Evolutionary conservation across 2,797 vertebrate genomes (phyloP).

Genomic region (Sebastes hopkinsi): DNA sequence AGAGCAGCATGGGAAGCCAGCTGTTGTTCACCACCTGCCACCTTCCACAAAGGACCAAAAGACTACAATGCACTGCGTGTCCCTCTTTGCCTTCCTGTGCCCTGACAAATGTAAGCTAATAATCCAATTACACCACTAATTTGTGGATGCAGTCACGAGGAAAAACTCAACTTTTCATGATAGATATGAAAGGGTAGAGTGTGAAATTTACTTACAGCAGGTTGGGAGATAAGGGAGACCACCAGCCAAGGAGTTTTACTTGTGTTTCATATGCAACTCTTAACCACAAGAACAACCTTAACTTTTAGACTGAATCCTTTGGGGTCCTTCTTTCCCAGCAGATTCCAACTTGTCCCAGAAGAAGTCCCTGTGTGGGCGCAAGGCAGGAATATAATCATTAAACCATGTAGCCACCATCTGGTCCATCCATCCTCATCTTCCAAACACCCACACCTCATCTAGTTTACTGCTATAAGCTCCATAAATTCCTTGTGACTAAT

Average conservation of each 20-base stretch:
- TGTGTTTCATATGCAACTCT: neutral
- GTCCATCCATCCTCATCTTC: neutral
- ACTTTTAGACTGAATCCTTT: neutral
- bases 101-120: conserved; percentile 67
- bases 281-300: neutral
- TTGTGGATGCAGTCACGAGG: neutral
- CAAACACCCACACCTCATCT: conserved; percentile 4
- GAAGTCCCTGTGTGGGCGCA: neutral
- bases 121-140: conserved; percentile 54
- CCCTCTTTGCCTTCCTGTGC: conserved; percentile 32
- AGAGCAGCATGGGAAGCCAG: conserved; percentile 58
- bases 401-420: conserved; percentile 15
- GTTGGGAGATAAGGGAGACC: neutral
- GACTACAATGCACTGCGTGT: conserved; percentile 26
- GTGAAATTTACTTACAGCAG: conserved; percentile 5
- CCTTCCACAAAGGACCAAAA: conserved; percentile 42
- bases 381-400: neutral
- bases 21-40: conserved; percentile 72
- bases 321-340: neutral
- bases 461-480: neutral
- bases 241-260: neutral
- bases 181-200: conserved; percentile 18
- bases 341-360: neutral
- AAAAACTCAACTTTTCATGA: conserved; percentile 9
- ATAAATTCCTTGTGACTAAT: neutral